phyloP scores from a whole-genome alignment of 2,888 invertebrate genomes.

The Athrips mouffetella region DNA sequence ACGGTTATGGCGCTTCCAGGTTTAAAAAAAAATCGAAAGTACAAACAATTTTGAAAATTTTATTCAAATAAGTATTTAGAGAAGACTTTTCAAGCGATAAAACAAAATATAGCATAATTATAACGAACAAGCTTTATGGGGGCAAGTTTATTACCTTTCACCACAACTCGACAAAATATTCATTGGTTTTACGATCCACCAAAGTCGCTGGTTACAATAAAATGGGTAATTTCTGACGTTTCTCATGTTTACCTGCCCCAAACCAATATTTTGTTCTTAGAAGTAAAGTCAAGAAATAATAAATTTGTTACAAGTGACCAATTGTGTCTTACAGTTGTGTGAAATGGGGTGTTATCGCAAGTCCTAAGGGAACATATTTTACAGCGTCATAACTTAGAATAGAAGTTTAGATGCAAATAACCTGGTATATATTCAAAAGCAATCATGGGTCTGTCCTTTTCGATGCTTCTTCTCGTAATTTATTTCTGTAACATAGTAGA shows the following conservation, averaged over 20 bases:
- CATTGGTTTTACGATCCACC: constrained; percentile 30
- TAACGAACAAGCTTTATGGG: constrained; percentile 37
- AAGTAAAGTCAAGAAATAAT: not conserved
- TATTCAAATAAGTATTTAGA: constrained; percentile 22
- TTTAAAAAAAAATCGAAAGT: not conserved
- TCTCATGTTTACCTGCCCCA: constrained; percentile 21
- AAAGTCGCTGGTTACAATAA: constrained; percentile 27
- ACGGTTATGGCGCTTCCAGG: not conserved
- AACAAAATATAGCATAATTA: constrained; percentile 38
- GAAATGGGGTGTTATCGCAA: not conserved
- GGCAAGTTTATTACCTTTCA: constrained; percentile 35
- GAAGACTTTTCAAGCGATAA: constrained; percentile 34
- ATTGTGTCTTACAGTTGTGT: not conserved
- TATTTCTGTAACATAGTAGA: no score
- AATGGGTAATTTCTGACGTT: constrained; percentile 28
- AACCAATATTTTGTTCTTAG: not conserved
- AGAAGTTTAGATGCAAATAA: not conserved
- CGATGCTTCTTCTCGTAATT: no score
- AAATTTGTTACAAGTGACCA: not conserved
- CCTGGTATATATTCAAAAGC: not conserved
- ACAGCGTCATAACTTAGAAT: not conserved
- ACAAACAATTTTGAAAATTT: not conserved
- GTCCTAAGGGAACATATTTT: not conserved
- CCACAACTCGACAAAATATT: constrained; percentile 40
- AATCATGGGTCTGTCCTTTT: no score